These are phyloP conservation scores for Phataginus tricuspis DNA, from an alignment of 2,797 vertebrate genomes.

Conservation along the genomic window DNA sequence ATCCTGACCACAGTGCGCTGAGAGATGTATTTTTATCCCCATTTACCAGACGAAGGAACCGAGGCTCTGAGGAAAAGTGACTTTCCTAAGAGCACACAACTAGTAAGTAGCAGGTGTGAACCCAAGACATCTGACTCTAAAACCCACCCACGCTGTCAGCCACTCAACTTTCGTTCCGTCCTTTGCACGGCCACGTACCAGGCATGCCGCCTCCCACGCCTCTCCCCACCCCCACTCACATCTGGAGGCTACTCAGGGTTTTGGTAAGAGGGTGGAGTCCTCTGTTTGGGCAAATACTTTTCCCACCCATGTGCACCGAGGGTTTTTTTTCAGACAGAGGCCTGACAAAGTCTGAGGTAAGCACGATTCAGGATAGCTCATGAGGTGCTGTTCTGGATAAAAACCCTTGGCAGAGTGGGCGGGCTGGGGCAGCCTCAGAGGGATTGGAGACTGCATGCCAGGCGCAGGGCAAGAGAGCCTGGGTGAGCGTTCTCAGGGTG, in stretches of 20 bases:
- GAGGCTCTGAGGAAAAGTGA: constrained; percentile 7
- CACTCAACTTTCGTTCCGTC: not conserved
- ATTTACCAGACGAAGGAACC: constrained; percentile 47
- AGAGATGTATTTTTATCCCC: constrained; percentile 56
- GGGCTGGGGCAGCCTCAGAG: rapidly evolving
- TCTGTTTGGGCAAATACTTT: not conserved
- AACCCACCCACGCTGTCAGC: not conserved
- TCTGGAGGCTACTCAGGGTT: not conserved
- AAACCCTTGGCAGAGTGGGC: not conserved
- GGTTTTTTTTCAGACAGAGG: not conserved
- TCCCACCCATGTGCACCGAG: not conserved
- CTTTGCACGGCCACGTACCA: rapidly evolving
- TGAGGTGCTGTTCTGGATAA: not conserved
- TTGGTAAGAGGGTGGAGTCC: not conserved
- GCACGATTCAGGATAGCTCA: not conserved
- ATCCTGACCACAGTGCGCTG: constrained; percentile 17
- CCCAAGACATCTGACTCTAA: not conserved
- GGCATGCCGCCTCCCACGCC: too few species aligned
- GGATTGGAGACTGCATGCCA: rapidly evolving
- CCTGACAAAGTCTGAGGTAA: not conserved
- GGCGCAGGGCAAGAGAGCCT: not conserved
- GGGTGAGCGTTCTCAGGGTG: not conserved
- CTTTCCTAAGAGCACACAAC: not conserved
- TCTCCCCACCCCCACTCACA: not conserved
- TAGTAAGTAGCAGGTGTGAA: not conserved